A percentile compares a stretch with the other conserved stretches of the same genome.
phyloP scores from a whole-genome alignment of 2,113 vertebrate genomes.

The Astatotilapia flaviijosephi region DNA sequence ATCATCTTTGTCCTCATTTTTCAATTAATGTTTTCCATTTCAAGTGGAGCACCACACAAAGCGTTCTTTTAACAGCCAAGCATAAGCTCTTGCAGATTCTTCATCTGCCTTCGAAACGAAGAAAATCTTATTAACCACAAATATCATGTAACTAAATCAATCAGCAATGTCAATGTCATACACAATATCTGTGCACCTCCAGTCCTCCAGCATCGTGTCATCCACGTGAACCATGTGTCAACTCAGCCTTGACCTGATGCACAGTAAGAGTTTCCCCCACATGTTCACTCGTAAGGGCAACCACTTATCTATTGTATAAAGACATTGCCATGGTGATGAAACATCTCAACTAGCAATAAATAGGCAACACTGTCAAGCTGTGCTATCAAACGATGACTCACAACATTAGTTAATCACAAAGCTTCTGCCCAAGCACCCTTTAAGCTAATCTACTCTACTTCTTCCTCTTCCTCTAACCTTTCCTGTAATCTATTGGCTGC shows the following conservation, averaged over 20 bases:
- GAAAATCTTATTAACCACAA: background rate
- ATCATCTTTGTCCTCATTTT: background rate
- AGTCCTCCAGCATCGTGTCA: background rate
- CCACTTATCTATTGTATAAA: conserved; percentile 48
- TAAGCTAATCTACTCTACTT: background rate
- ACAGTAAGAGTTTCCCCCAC: conserved; percentile 1
- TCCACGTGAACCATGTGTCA: conserved; percentile 10
- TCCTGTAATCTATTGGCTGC: background rate
- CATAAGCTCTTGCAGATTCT: background rate
- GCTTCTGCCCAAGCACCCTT: background rate
- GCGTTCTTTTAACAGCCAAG: background rate
- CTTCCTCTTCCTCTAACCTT: background rate
- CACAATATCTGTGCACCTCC: background rate
- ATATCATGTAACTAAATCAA: background rate
- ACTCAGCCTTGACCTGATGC: conserved; percentile 3
- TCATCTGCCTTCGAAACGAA: background rate
- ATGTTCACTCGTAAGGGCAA: conserved; percentile 7
- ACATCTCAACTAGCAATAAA: conserved; percentile 51
- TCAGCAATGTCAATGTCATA: background rate
- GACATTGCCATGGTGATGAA: conserved; percentile 65
- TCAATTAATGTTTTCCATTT: background rate
- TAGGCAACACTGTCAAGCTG: conserved; percentile 37
- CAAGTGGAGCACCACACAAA: background rate
- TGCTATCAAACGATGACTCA: conserved; percentile 49
- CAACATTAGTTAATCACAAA: conserved; percentile 19